These are phyloP conservation scores for Pavo muticus DNA, from an alignment of 2,113 vertebrate species.

Conservation along the genomic window DNA sequence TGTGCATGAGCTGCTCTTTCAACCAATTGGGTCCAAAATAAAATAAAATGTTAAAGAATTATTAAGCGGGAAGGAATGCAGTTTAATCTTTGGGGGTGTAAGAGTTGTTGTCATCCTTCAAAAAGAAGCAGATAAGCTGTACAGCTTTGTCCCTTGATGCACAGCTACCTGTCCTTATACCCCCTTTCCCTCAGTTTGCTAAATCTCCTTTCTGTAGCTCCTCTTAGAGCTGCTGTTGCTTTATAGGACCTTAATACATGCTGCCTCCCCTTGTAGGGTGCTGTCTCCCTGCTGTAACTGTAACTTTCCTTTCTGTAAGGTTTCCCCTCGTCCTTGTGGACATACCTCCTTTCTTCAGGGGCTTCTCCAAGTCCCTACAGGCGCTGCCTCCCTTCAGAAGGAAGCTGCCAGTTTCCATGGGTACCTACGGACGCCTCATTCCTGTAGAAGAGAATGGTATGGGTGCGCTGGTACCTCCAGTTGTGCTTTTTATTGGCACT, in stretches of 20 bases:
- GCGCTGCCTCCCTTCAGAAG: background rate
- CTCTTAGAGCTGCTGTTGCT: too few relatives aligned
- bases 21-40: background rate
- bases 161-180: background rate
- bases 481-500: background rate
- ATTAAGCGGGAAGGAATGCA: accelerated
- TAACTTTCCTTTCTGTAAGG: background rate
- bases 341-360: accelerated
- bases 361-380: background rate
- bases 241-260: accelerated
- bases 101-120: background rate
- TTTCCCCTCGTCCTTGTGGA: background rate
- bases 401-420: background rate
- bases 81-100: accelerated
- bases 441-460: too few relatives aligned
- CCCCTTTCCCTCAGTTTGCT: background rate
- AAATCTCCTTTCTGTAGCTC: background rate
- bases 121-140: background rate
- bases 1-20: background rate
- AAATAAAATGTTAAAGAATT: accelerated
- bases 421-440: accelerated
- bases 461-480: accelerated
- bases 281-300: background rate
- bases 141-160: background rate
- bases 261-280: background rate